Conservation (phyloP, 2,888 invertebrate genomes). For the Andrena chrysosceles region DNA sequence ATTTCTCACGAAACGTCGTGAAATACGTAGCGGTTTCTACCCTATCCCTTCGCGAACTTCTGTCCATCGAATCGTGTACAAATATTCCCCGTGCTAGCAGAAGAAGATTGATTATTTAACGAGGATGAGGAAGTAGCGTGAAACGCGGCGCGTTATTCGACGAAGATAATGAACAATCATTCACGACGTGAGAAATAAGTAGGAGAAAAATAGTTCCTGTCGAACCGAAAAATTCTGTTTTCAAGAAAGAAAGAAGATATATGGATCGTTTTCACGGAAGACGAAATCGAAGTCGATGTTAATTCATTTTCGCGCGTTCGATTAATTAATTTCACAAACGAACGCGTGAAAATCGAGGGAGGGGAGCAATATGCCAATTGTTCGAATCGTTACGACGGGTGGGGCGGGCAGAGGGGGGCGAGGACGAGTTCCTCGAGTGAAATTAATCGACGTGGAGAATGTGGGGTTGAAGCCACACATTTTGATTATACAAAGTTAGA, state of each 20-base stretch:
- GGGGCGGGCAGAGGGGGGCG: neutral
- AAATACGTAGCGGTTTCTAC: neutral
- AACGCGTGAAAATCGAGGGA: neutral
- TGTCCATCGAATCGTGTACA: conserved; percentile 18
- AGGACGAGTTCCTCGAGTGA: conserved; percentile 11
- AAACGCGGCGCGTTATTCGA: neutral
- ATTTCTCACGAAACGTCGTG: conserved; percentile 36
- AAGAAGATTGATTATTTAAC: too few species aligned
- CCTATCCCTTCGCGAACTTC: conserved; percentile 8
- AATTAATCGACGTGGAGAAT: neutral
- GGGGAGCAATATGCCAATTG: neutral
- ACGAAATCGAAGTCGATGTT: neutral
- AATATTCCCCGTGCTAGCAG: neutral
- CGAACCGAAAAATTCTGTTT: neutral
- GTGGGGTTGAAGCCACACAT: conserved; percentile 19
- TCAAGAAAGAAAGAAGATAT: neutral
- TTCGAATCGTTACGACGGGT: conserved; percentile 5
- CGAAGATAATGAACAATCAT: neutral
- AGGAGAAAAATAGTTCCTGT: conserved; percentile 3
- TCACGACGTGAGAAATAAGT: neutral
- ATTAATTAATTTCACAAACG: neutral
- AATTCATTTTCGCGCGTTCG: neutral
- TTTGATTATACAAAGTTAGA: conserved; percentile 18
- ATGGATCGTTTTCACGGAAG: neutral
- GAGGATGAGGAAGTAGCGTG: neutral